phyloP scores from a whole-genome alignment of 1,140 invertebrate genomes.

The Zaprionus africanus region DNA sequence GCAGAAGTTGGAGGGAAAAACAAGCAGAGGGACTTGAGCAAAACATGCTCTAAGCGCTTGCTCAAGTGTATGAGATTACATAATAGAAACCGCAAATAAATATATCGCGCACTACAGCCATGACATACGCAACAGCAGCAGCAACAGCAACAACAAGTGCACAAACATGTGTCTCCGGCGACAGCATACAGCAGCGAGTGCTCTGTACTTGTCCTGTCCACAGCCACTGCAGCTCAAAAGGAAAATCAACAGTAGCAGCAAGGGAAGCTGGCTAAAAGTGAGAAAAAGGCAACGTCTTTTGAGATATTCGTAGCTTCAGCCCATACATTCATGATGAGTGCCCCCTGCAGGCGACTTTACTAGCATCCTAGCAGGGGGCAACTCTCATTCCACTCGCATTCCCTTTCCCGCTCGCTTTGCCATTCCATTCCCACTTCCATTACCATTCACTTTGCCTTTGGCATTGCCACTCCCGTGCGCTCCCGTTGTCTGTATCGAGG shows the following conservation, averaged over 20 bases:
- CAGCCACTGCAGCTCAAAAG: constrained; percentile 28
- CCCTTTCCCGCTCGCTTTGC: not conserved
- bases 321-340: constrained; percentile 45
- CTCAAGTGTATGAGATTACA: constrained; percentile 60
- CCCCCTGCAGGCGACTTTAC: constrained; percentile 11
- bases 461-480: not conserved
- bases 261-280: constrained; percentile 6
- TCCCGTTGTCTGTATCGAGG: constrained; percentile 65
- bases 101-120: constrained; percentile 52
- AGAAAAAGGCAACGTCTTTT: constrained; percentile 38
- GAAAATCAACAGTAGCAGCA: constrained; percentile 19
- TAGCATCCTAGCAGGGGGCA: not conserved
- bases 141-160: constrained; percentile 28
- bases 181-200: constrained; percentile 19
- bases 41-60: constrained; percentile 44
- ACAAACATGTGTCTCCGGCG: constrained; percentile 60
- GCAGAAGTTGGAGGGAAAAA: not conserved
- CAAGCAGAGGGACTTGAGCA: constrained; percentile 5
- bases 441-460: not conserved
- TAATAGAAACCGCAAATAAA: constrained; percentile 72
- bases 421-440: not conserved
- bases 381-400: too few relatives aligned
- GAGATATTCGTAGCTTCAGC: constrained; percentile 40
- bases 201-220: constrained; percentile 10
- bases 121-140: constrained; percentile 38